phyloP scores from a whole-genome alignment of 1,140 invertebrate species.

The Doryteuthis pealeii region DNA sequence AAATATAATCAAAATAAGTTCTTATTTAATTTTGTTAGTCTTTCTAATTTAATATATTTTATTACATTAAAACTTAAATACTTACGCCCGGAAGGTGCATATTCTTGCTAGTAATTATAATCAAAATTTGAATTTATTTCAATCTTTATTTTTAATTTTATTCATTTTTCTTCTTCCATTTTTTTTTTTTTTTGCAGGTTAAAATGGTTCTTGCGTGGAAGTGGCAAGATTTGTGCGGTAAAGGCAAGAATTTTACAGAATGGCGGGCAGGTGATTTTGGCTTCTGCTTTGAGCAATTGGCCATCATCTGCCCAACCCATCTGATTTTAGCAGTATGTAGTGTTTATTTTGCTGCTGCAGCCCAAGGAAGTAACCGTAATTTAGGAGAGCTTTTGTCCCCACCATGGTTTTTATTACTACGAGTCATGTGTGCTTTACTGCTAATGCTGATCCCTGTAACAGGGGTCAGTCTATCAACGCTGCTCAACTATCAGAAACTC shows the following conservation, averaged over 20 bases:
- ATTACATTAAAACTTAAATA: too few relatives aligned
- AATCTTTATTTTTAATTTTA: too few relatives aligned
- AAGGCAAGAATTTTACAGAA: slow-evolving; percentile 42
- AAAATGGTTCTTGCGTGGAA: slow-evolving; percentile 12
- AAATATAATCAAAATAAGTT: too few relatives aligned
- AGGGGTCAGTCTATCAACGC: slow-evolving; percentile 68
- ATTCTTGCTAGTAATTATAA: too few relatives aligned
- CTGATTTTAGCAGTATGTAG: slow-evolving; percentile 71
- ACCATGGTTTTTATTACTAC: slow-evolving; percentile 38
- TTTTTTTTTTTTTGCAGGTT: too few relatives aligned
- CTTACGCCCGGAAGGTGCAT: too few relatives aligned
- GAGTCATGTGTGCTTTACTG: slow-evolving; percentile 43
- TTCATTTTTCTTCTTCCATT: too few relatives aligned
- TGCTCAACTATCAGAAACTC: slow-evolving; percentile 60
- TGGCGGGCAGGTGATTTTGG: slow-evolving; percentile 67
- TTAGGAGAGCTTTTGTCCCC: slow-evolving; percentile 64
- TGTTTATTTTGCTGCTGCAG: slow-evolving; percentile 72
- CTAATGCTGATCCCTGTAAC: slow-evolving; percentile 68
- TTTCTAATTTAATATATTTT: too few relatives aligned
- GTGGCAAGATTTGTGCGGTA: slow-evolving; percentile 53
- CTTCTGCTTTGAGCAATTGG: slow-evolving; percentile 78
- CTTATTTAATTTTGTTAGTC: too few relatives aligned
- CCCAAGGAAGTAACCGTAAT: slow-evolving; percentile 64
- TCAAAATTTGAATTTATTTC: too few relatives aligned
- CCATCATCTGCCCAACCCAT: slow-evolving; percentile 66